These are phyloP conservation scores for Atta texana DNA, from an alignment of 1,140 invertebrate genomes.

Conservation along the genomic window DNA sequence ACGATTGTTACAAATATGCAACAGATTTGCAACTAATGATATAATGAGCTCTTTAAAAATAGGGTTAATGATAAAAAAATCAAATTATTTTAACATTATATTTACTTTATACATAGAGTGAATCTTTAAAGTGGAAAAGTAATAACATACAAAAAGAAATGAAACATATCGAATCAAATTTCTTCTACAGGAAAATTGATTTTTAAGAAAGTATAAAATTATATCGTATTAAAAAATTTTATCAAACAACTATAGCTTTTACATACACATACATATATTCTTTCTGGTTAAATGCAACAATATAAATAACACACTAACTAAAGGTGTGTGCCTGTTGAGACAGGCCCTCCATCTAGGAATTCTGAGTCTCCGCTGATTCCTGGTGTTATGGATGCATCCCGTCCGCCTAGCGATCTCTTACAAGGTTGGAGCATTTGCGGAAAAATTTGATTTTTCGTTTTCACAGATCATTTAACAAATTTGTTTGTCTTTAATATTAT, in stretches of 20 bases:
- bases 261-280: slow-evolving; percentile 35
- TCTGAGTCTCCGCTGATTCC: slow-evolving; percentile 88
- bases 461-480: slow-evolving; percentile 57
- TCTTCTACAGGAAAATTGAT: neutral
- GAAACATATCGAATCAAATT: neutral
- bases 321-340: slow-evolving; percentile 81
- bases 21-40: neutral
- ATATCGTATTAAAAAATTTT: neutral
- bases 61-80: neutral
- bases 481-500: slow-evolving; percentile 53
- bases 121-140: slow-evolving; percentile 1
- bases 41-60: slow-evolving; percentile 29
- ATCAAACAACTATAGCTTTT: slow-evolving; percentile 43
- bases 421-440: slow-evolving; percentile 84
- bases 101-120: neutral
- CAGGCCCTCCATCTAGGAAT: slow-evolving; percentile 87
- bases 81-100: slow-evolving; percentile 3
- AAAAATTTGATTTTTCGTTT: slow-evolving; percentile 72
- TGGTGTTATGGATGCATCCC: slow-evolving; percentile 87
- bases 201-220: neutral
- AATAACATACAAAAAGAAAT: neutral
- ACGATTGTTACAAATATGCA: slow-evolving; percentile 16
- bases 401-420: slow-evolving; percentile 87
- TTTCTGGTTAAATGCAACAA: slow-evolving; percentile 51
- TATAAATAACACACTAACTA: slow-evolving; percentile 78